phyloP scores from a whole-genome alignment of 2,797 vertebrate genomes.

The Malacoraja senta region DNA sequence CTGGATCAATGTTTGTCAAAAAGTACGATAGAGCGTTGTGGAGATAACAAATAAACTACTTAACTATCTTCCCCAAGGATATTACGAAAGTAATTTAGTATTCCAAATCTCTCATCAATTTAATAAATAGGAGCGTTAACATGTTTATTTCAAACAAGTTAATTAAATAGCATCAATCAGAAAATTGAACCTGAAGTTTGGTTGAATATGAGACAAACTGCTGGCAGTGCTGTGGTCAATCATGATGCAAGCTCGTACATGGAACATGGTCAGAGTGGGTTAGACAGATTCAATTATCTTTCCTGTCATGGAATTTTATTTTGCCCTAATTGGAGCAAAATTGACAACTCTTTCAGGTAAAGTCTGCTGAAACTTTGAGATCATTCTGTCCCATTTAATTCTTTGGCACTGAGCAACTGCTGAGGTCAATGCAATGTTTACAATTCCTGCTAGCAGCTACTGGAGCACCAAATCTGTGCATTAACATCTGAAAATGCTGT shows the following conservation, averaged over 20 bases:
- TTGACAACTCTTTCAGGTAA: not conserved
- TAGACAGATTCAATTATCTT: not conserved
- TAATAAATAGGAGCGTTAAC: not conserved
- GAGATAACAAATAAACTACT: not conserved
- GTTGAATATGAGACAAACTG: not conserved
- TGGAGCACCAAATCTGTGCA: not conserved
- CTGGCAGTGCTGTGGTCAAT: not conserved
- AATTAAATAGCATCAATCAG: not conserved
- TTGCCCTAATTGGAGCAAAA: not conserved
- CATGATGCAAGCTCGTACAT: not conserved
- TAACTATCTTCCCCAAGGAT: not conserved
- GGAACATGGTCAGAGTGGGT: not conserved
- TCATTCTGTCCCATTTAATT: no score
- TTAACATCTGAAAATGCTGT: no score
- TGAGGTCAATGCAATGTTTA: not conserved
- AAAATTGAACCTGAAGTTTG: not conserved
- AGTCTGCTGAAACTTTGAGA: not conserved
- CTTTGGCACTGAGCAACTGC: no score
- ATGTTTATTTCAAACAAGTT: not conserved
- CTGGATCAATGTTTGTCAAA: not conserved
- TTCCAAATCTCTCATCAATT: not conserved
- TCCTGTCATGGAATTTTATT: not conserved
- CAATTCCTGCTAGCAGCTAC: not conserved
- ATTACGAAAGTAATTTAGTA: not conserved
- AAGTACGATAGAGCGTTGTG: not conserved